Evolutionary conservation across 2,113 vertebrate species (phyloP).

Genomic region (Anhinga anhinga): DNA sequence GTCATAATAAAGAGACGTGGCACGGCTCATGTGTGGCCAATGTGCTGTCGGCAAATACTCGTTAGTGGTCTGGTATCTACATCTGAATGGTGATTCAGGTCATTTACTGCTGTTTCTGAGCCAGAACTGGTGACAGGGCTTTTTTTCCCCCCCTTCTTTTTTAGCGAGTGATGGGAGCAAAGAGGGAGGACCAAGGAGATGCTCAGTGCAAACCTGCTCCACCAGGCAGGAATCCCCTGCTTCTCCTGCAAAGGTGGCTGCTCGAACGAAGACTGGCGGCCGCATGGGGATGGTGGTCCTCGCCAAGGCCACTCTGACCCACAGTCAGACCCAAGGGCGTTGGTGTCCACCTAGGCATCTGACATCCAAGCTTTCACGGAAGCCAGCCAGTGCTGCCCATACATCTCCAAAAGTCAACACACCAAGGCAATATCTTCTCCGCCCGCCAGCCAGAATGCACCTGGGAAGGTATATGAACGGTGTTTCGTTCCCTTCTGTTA

Average conservation of each 20-base stretch:
- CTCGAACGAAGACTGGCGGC: accelerated
- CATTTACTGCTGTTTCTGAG: not conserved
- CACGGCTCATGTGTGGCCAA: not conserved
- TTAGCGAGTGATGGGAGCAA: not conserved
- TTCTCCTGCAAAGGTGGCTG: not conserved
- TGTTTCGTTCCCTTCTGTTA: accelerated
- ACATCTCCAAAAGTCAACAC: not conserved
- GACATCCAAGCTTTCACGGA: accelerated
- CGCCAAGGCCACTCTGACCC: accelerated
- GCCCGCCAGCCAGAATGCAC: not conserved
- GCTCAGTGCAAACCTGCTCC: accelerated
- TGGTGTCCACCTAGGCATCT: accelerated
- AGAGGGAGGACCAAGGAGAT: not conserved
- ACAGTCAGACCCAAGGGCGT: accelerated
- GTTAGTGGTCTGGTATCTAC: not conserved
- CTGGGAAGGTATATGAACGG: accelerated
- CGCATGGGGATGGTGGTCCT: accelerated
- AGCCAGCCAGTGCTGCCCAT: accelerated
- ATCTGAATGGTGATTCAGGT: not conserved
- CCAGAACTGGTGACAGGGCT: accelerated
- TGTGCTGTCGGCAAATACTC: not conserved
- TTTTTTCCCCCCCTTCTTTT: not conserved
- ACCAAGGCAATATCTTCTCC: not conserved
- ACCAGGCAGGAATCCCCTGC: not conserved
- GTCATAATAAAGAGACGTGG: not conserved